Base-by-base conservation (phyloP, 2,888 invertebrate species). In the Poecilobothrus nobilitatus region DNA sequence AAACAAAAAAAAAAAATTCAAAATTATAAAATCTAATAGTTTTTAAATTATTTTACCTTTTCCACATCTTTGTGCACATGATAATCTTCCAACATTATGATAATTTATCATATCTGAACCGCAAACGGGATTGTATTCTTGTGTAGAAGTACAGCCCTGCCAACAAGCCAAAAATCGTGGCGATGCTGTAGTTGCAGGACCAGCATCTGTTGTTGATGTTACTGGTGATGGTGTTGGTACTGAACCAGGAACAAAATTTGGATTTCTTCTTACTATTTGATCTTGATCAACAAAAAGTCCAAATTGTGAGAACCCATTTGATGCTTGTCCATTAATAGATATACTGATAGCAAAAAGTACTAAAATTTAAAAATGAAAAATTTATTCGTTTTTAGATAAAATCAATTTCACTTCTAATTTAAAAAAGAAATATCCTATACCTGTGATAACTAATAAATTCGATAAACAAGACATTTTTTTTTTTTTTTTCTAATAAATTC, bases 81-180 rank as follows among this genome's bases (percentile, higher is more conserved):
- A 64, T 15, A 73, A 66, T 61, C 68, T 66, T 44, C 67, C 69
- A 18, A 12, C 8, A 68, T 73, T 73, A 33, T 68, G 67, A 66
- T 73, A 73, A 62, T 37, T 67, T 64, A 53, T 65, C 4, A 18
- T 18, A 66, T 73, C 72, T 20, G 33, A 68, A 21, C 73, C 73
- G 67, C 73, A 73, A 15, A 73, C 71, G 18, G 73, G 73, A 72
- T 73, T 73, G 67, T 73, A 73, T 70, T 73, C 70, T 9, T 41
- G 65, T 34, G 72, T 72, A n/a, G 72, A 69, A 7, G 20, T 68
- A 68, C 73, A 73, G 27, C 62, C 34, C 18, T 18, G 61, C 20
- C 68, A 22, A 68, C 73, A 73, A 12, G 41, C 41, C 0, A 69
- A 27, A 68, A 63, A 72, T 41, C 61, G 15, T 5, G 69, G 68